A percentile compares a stretch with the other conserved stretches of the same genome.
Conservation (phyloP, 2,888 invertebrate genomes). For the Halictus quadricinctus region DNA sequence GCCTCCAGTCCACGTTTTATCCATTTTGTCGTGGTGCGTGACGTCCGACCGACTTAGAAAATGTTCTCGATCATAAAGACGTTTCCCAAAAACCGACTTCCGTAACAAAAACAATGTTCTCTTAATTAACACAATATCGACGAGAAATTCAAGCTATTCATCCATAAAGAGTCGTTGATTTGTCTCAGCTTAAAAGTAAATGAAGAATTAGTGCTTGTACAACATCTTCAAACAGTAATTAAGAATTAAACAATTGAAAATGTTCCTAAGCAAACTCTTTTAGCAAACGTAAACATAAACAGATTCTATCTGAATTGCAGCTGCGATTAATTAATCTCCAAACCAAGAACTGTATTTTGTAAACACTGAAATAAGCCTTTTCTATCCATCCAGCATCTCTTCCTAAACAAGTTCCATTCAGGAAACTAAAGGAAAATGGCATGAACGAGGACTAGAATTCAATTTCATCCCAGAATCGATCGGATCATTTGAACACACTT, state of each 20-base stretch:
- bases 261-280: neutral
- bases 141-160: neutral
- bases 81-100: neutral
- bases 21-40: conserved; percentile 78
- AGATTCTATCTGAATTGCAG: neutral
- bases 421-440: neutral
- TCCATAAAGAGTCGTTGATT: neutral
- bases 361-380: neutral
- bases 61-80: neutral
- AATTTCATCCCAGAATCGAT: neutral
- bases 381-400: neutral
- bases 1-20: conserved; percentile 76
- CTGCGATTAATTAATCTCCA: neutral
- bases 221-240: neutral
- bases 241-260: neutral
- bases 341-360: neutral
- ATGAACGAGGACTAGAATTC: neutral
- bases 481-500: neutral
- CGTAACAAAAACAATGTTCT: neutral
- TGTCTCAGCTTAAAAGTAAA: neutral
- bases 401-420: neutral
- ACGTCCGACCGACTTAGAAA: conserved; percentile 61
- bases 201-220: neutral
- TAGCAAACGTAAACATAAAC: neutral
- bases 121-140: neutral